Percentiles rank a stretch among this genome's conserved stretches.
Evolutionary conservation across 2,797 vertebrate genomes (phyloP).

Genomic region (Sebastiscus albofasciatus): DNA sequence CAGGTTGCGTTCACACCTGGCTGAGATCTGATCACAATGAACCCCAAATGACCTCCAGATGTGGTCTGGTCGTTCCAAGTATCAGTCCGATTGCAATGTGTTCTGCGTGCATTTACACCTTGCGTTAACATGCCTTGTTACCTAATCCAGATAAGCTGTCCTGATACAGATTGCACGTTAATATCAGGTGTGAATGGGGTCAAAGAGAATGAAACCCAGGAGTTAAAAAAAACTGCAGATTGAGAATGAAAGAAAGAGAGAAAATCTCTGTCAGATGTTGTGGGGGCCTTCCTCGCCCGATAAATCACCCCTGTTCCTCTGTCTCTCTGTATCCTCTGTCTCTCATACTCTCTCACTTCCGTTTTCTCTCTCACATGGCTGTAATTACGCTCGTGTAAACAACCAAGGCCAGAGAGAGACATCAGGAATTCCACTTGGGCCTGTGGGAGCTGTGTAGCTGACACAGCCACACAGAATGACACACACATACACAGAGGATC

Average conservation of each 20-base stretch:
- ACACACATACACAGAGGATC: slow-evolving; percentile 23
- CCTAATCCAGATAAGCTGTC: not conserved
- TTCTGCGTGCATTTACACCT: slow-evolving; percentile 7
- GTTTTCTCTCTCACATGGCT: slow-evolving; percentile 60
- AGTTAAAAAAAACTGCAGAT: not conserved
- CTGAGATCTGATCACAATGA: not conserved
- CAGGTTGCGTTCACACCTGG: not conserved
- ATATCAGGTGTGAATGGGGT: slow-evolving; percentile 17
- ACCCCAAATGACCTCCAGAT: slow-evolving; percentile 18
- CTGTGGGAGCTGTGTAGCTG: slow-evolving; percentile 46
- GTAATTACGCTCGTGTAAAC: slow-evolving; percentile 72
- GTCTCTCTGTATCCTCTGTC: not conserved
- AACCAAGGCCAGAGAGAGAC: slow-evolving; percentile 60
- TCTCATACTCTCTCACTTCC: slow-evolving; percentile 21
- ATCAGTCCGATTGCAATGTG: not conserved
- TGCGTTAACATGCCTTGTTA: not conserved
- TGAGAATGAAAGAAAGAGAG: slow-evolving; percentile 6
- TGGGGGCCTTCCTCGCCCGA: slow-evolving; percentile 40
- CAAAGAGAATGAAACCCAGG: not conserved
- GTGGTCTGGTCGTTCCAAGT: not conserved
- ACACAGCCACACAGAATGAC: slow-evolving; percentile 43
- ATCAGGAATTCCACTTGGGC: slow-evolving; percentile 62
- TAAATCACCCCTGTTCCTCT: slow-evolving; percentile 24
- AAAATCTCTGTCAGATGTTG: slow-evolving; percentile 52
- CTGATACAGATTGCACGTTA: not conserved